Percentiles rank a stretch among this genome's conserved stretches.
These are phyloP conservation scores for Neoascia interrupta DNA, from an alignment of 2,888 invertebrate species.

Conservation along the genomic window DNA sequence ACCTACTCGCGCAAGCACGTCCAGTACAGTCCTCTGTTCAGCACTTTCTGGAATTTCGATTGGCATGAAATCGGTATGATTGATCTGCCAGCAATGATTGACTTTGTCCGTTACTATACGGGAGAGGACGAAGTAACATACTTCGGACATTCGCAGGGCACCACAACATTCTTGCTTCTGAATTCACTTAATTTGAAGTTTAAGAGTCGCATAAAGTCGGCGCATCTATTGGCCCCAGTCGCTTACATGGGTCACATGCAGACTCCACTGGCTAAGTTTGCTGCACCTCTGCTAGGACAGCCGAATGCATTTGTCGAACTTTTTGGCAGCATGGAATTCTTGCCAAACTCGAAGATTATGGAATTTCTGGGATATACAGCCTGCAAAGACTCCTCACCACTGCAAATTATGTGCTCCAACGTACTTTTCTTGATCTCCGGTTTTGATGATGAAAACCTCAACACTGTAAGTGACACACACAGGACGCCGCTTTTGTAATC, in stretches of 20 bases:
- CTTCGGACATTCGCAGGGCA: constrained; percentile 84
- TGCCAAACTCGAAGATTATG: constrained; percentile 80
- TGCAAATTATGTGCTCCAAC: constrained; percentile 75
- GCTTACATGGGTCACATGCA: constrained; percentile 81
- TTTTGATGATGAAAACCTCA: constrained; percentile 72
- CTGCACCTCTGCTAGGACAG: constrained; percentile 79
- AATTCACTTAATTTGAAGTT: constrained; percentile 85
- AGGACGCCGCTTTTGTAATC: too few species aligned
- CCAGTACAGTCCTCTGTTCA: constrained; percentile 80
- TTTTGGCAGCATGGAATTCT: constrained; percentile 81
- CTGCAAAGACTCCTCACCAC: constrained; percentile 81
- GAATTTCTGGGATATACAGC: constrained; percentile 78
- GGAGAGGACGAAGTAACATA: constrained; percentile 84
- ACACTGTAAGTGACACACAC: constrained; percentile 7
- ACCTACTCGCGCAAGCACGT: constrained; percentile 82
- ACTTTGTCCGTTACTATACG: constrained; percentile 83
- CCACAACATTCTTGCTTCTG: constrained; percentile 87
- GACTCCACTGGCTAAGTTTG: constrained; percentile 79
- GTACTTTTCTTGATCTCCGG: constrained; percentile 75
- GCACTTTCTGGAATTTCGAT: constrained; percentile 83
- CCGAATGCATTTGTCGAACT: constrained; percentile 76
- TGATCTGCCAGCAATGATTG: constrained; percentile 91
- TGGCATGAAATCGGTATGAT: constrained; percentile 86
- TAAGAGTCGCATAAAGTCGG: constrained; percentile 84
- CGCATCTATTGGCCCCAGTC: constrained; percentile 86